phyloP scores from a whole-genome alignment of 2,888 invertebrate genomes.

The Ormyrus rosae region DNA sequence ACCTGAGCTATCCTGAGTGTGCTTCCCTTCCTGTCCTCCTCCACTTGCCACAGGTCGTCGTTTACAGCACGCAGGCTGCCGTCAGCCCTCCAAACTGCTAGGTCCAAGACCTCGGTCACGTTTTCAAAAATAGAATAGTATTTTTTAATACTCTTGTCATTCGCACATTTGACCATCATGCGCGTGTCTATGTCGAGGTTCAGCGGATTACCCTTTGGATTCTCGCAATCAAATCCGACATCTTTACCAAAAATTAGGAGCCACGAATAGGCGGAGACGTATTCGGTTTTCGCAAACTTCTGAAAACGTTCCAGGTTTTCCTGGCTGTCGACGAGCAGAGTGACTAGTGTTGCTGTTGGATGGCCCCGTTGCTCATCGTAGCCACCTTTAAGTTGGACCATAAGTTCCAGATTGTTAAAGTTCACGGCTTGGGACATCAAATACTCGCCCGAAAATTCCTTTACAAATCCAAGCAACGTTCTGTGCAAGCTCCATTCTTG shows the following conservation, averaged over 20 bases:
- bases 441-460: too few species aligned
- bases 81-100: not conserved
- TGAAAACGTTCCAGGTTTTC: not conserved
- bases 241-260: not conserved
- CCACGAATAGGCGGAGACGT: not conserved
- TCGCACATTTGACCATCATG: slow-evolving; percentile 2
- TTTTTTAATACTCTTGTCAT: not conserved
- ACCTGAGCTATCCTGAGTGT: not conserved
- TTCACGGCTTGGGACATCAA: too few species aligned
- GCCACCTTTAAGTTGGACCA: not conserved
- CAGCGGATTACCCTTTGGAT: not conserved
- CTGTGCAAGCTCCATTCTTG: too few species aligned
- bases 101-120: slow-evolving; percentile 2
- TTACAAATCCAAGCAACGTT: too few species aligned
- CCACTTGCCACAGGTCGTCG: not conserved
- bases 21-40: not conserved
- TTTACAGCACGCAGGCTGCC: not conserved
- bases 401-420: not conserved
- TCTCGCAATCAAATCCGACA: not conserved
- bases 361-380: too few species aligned
- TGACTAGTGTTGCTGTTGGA: too few species aligned
- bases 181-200: not conserved
- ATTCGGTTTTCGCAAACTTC: not conserved
- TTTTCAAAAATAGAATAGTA: not conserved
- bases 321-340: not conserved